Percentiles rank a stretch among this genome's conserved stretches.
These are phyloP conservation scores for Limnodromus scolopaceus DNA, from an alignment of 2,797 vertebrate genomes.

Conservation along the genomic window DNA sequence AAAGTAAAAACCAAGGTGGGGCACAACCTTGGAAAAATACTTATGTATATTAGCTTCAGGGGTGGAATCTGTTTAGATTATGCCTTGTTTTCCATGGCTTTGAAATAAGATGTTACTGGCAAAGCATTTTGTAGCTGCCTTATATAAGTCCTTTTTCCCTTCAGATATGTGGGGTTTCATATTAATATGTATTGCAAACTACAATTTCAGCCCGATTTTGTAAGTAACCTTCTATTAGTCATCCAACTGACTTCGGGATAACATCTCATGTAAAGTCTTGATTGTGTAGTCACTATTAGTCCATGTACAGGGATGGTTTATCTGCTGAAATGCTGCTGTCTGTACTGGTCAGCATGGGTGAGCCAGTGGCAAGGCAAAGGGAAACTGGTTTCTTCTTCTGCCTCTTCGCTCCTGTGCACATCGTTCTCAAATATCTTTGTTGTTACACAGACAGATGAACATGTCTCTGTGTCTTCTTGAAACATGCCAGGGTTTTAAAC, in stretches of 20 bases:
- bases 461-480: background rate
- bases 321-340: background rate
- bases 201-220: background rate
- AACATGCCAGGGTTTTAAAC: background rate
- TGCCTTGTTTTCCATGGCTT: background rate
- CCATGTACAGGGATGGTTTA: background rate
- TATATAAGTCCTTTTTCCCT: background rate
- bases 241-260: background rate
- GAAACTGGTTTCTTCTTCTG: background rate
- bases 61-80: background rate
- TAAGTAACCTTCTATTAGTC: background rate
- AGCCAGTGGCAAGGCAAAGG: background rate
- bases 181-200: background rate
- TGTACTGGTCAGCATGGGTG: accelerated
- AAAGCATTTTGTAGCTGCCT: background rate
- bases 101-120: background rate
- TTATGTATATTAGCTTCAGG: background rate
- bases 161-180: background rate
- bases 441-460: background rate
- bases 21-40: background rate
- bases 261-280: background rate
- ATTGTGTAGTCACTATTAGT: background rate
- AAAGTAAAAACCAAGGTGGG: background rate
- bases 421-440: background rate
- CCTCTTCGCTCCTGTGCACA: background rate